These are phyloP conservation scores for Aythya fuligula DNA, from an alignment of 2,797 vertebrate genomes.

Conservation along the genomic window DNA sequence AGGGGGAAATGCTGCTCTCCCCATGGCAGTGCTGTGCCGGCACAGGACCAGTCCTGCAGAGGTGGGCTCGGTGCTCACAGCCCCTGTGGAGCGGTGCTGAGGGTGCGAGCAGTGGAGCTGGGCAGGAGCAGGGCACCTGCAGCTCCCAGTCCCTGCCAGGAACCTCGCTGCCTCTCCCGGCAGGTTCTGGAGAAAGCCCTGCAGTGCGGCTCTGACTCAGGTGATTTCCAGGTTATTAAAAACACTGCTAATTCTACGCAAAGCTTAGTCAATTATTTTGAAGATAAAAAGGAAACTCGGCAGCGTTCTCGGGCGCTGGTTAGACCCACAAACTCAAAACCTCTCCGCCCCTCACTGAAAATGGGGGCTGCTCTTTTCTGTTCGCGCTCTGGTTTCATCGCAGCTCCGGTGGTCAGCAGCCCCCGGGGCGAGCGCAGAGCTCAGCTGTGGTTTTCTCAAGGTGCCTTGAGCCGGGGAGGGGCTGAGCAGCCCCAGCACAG, in stretches of 20 bases:
- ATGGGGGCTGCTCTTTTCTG: background rate
- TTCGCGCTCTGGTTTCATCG: background rate
- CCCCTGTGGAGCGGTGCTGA: too few relatives aligned
- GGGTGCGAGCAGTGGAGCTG: too few relatives aligned
- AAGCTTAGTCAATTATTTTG: background rate
- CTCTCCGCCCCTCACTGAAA: background rate
- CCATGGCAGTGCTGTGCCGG: too few relatives aligned
- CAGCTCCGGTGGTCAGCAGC: background rate
- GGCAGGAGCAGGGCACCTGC: background rate
- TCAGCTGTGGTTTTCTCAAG: fast-evolving
- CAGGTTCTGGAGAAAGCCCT: background rate
- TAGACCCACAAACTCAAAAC: background rate
- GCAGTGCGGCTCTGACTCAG: background rate
- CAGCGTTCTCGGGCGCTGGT: background rate
- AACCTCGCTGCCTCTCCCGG: background rate
- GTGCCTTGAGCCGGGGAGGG: background rate
- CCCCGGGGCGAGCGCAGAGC: background rate
- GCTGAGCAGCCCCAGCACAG: background rate
- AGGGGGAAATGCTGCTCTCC: background rate
- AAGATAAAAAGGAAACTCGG: background rate
- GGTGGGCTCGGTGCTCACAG: too few relatives aligned
- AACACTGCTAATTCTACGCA: background rate
- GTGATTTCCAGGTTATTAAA: background rate
- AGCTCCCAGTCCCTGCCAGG: background rate
- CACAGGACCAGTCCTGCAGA: too few relatives aligned